A percentile compares a stretch with the other conserved stretches of the same genome.
phyloP scores from a whole-genome alignment of 2,888 invertebrate genomes.

The Lasioglossum lativentre region DNA sequence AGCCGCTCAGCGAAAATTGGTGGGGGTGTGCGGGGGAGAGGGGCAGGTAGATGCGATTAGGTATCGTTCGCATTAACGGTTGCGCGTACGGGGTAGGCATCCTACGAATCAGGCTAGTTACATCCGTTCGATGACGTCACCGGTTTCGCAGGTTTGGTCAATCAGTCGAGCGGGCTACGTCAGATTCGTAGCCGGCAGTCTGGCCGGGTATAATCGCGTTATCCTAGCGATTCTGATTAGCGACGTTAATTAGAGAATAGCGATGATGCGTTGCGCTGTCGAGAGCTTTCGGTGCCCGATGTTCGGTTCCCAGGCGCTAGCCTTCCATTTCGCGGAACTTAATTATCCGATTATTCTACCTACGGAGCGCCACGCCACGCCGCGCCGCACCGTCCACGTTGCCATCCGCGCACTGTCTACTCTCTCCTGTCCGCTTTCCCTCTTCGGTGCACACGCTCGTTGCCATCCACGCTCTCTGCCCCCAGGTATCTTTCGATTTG shows the following conservation, averaged over 20 bases:
- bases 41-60: slow-evolving; percentile 68
- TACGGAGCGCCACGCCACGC: slow-evolving; percentile 61
- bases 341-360: slow-evolving; percentile 78
- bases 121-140: slow-evolving; percentile 69
- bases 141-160: slow-evolving; percentile 72
- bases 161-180: slow-evolving; percentile 78
- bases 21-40: slow-evolving; percentile 30
- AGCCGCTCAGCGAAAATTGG: background rate
- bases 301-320: slow-evolving; percentile 59
- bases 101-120: slow-evolving; percentile 66
- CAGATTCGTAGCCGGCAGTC: slow-evolving; percentile 75
- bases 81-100: slow-evolving; percentile 62
- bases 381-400: background rate
- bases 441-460: background rate
- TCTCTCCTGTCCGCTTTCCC: background rate
- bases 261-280: slow-evolving; percentile 78
- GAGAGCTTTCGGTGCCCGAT: slow-evolving; percentile 74
- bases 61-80: slow-evolving; percentile 62
- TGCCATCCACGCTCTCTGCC: background rate
- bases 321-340: slow-evolving; percentile 76
- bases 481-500: slow-evolving; percentile 1
- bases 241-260: slow-evolving; percentile 82
- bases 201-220: slow-evolving; percentile 80
- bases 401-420: background rate
- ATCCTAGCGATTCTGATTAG: slow-evolving; percentile 82